Percentiles rank a stretch among this genome's conserved stretches.
Conservation (phyloP, 2,113 vertebrate species). For the Dascyllus trimaculatus region DNA sequence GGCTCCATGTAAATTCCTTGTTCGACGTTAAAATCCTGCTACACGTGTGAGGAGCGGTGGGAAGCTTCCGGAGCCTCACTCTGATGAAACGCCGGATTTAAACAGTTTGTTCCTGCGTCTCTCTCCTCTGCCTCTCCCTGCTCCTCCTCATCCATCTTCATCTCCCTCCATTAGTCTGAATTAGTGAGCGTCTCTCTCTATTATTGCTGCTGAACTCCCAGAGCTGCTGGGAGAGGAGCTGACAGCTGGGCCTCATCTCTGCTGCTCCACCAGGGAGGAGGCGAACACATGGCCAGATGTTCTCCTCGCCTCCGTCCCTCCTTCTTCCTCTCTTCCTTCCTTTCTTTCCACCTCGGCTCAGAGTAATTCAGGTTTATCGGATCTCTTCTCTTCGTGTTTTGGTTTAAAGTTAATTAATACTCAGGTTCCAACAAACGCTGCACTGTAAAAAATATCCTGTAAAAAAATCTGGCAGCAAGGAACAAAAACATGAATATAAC, state of each 20-base stretch:
- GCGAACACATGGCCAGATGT: slow-evolving; percentile 83
- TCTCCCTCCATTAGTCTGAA: slow-evolving; percentile 83
- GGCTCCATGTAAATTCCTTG: too few relatives aligned
- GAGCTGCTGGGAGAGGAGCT: slow-evolving; percentile 34
- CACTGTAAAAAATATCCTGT: too few relatives aligned
- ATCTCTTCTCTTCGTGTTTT: background rate
- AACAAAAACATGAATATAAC: too few relatives aligned
- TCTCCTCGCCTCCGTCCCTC: slow-evolving; percentile 47
- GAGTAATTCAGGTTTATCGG: too few relatives aligned
- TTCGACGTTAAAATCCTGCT: too few relatives aligned
- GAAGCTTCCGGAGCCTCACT: too few relatives aligned
- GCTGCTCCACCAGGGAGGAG: slow-evolving; percentile 79
- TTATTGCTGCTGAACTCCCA: slow-evolving; percentile 79
- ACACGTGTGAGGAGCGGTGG: too few relatives aligned
- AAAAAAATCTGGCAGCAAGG: too few relatives aligned
- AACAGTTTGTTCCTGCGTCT: too few relatives aligned
- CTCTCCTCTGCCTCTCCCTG: slow-evolving; percentile 5
- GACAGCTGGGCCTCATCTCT: slow-evolving; percentile 81
- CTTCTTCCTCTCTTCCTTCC: background rate
- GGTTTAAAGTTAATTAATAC: too few relatives aligned
- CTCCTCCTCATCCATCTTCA: slow-evolving; percentile 80
- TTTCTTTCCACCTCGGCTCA: background rate
- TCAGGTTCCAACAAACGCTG: too few relatives aligned
- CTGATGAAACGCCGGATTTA: too few relatives aligned
- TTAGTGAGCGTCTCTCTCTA: slow-evolving; percentile 83